phyloP scores from a whole-genome alignment of 2,797 vertebrate genomes.

The Perodicticus potto region DNA sequence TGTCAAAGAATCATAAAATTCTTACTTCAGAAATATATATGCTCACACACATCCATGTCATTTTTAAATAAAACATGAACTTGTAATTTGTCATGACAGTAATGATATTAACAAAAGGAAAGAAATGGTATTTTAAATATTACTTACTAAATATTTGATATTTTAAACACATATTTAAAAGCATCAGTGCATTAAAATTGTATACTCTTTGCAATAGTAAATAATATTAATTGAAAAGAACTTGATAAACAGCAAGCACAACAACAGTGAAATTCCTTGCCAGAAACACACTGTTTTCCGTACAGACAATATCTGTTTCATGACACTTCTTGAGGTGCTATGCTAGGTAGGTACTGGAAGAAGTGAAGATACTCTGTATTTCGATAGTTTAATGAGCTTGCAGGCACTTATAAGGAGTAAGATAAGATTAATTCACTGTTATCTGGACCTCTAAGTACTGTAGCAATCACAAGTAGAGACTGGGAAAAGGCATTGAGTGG shows the following conservation, averaged over 20 bases:
- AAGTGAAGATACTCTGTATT: background rate
- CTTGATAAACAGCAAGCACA: background rate
- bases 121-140: background rate
- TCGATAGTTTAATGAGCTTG: background rate
- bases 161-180: conserved; percentile 7
- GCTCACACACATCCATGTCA: background rate
- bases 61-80: background rate
- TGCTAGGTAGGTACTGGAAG: background rate
- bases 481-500: background rate
- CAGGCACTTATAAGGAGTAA: background rate
- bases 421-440: background rate
- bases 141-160: background rate
- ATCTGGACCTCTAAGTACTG: background rate
- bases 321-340: background rate
- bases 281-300: background rate
- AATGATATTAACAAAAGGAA: background rate
- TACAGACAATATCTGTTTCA: background rate
- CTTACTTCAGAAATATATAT: background rate
- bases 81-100: background rate
- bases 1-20: conserved; percentile 14
- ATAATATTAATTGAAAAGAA: conserved; percentile 8
- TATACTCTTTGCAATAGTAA: background rate
- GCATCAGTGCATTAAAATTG: background rate
- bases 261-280: background rate
- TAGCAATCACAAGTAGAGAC: background rate